Evolutionary conservation across 53 echinoderm and acorn worm genomes (phyloP).

Genomic region (Apostichopus leukothele): DNA sequence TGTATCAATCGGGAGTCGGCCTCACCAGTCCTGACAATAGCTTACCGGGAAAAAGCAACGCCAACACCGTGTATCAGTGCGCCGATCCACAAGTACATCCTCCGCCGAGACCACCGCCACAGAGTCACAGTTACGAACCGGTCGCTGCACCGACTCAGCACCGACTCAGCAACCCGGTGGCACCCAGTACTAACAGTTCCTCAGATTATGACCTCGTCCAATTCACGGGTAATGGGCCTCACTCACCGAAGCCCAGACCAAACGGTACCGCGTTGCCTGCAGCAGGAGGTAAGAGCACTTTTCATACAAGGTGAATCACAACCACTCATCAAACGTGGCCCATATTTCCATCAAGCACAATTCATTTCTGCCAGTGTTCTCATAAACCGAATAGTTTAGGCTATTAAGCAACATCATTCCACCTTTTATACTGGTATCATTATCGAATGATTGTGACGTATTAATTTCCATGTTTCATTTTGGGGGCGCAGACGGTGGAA

Average conservation of each 20-base stretch:
- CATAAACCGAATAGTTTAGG: no score
- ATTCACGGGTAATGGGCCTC: neutral
- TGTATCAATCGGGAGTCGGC: neutral
- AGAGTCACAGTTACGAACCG: neutral
- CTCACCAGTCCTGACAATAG: neutral
- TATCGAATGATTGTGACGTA: no score
- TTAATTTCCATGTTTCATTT: no score
- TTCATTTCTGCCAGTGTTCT: no score
- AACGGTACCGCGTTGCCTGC: neutral
- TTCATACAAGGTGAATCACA: no score
- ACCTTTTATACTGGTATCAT: no score
- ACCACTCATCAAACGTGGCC: no score
- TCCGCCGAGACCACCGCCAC: neutral
- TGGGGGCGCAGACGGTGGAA: no score
- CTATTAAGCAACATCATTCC: no score
- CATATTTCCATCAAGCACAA: no score
- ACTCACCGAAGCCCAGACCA: neutral
- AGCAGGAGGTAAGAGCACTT: neutral
- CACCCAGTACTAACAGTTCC: neutral
- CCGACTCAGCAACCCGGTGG: neutral
- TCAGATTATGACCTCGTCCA: neutral
- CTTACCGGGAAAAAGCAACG: neutral
- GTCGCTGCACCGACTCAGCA: neutral
- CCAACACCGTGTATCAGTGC: neutral
- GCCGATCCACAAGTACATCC: neutral